phyloP scores from a whole-genome alignment of 2,113 vertebrate genomes.

The Oncorhynchus masou region DNA sequence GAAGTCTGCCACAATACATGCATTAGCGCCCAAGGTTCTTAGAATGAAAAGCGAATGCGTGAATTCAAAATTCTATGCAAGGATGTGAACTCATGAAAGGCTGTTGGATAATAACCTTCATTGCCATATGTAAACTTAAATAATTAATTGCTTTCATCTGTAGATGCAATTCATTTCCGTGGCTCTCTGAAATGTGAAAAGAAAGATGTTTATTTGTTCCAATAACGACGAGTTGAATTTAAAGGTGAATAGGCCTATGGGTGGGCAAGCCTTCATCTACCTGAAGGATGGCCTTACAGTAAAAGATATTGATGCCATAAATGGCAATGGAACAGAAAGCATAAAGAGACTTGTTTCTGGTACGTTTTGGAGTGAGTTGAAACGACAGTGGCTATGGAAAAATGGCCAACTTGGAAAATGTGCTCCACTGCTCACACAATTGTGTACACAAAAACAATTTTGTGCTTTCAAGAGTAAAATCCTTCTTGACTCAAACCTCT shows the following conservation, averaged over 20 bases:
- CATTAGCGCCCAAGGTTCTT: background rate
- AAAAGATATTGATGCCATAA: too few species aligned
- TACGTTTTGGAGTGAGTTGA: too few species aligned
- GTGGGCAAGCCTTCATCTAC: too few species aligned
- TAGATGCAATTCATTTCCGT: background rate
- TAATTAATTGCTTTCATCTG: conserved; percentile 1
- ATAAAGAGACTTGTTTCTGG: too few species aligned
- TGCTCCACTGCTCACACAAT: too few species aligned
- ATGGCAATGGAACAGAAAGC: too few species aligned
- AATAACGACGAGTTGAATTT: background rate
- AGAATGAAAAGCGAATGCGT: background rate
- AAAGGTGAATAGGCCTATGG: background rate
- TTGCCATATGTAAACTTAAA: background rate
- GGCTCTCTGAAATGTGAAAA: background rate
- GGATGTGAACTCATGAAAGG: background rate
- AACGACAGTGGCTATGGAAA: too few species aligned
- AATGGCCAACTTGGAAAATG: too few species aligned
- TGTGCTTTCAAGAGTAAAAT: too few species aligned
- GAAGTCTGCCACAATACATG: background rate
- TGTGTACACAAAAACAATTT: too few species aligned
- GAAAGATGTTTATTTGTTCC: background rate
- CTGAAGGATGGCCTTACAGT: too few species aligned
- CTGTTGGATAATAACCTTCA: background rate
- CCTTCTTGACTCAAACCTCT: too few species aligned
- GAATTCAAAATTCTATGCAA: background rate